phyloP scores from a whole-genome alignment of 1,140 invertebrate species.

The Schlechtendalia chinensis region DNA sequence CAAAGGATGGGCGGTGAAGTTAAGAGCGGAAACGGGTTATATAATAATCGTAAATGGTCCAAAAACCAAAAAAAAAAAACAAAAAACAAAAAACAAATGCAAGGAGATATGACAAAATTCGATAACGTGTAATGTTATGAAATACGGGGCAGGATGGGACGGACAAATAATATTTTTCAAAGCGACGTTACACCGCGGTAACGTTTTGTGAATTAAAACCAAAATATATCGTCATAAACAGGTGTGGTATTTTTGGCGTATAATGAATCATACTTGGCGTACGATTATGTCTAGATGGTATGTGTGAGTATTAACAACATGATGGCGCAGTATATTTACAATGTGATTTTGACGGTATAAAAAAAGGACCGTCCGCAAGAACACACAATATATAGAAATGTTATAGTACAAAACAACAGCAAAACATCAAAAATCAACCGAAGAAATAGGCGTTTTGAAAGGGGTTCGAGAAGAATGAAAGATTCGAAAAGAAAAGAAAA shows the following conservation, averaged over 20 bases:
- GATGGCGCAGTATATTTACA: neutral
- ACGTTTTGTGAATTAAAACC: conserved; percentile 2
- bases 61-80: too few species aligned
- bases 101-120: neutral
- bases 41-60: neutral
- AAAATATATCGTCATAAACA: neutral
- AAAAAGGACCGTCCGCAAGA: too few species aligned
- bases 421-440: neutral
- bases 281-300: neutral
- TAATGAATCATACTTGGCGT: too few species aligned
- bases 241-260: too few species aligned
- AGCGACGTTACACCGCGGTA: neutral
- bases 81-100: too few species aligned
- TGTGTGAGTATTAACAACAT: neutral
- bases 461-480: conserved; percentile 30
- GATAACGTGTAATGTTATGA: neutral
- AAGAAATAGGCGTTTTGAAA: conserved; percentile 1
- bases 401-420: neutral
- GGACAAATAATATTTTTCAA: conserved; percentile 12
- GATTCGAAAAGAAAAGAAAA: neutral
- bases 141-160: too few species aligned
- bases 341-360: neutral
- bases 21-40: neutral
- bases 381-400: too few species aligned
- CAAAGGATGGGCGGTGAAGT: neutral